phyloP scores from a whole-genome alignment of 1,140 invertebrate species.

The Drosophila azteca region DNA sequence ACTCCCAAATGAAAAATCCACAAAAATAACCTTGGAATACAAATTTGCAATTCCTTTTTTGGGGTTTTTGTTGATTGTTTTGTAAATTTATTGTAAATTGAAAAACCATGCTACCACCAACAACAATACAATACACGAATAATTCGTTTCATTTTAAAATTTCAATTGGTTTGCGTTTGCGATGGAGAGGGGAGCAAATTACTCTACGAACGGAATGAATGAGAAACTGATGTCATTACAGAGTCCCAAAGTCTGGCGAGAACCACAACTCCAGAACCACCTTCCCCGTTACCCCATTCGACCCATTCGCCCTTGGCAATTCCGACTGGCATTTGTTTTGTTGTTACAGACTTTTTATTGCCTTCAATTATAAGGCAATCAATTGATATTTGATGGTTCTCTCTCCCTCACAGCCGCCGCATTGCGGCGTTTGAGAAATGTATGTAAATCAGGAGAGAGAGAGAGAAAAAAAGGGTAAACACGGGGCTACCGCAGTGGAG shows the following conservation, averaged over 20 bases:
- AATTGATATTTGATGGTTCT: slow-evolving; percentile 48
- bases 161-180: slow-evolving; percentile 35
- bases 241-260: neutral
- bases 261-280: too few species aligned
- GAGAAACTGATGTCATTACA: slow-evolving; percentile 46
- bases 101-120: slow-evolving; percentile 11
- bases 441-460: too few species aligned
- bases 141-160: slow-evolving; percentile 30
- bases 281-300: too few species aligned
- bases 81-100: slow-evolving; percentile 41
- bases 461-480: too few species aligned
- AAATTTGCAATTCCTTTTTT: slow-evolving; percentile 28
- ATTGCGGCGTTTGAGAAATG: too few species aligned
- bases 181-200: slow-evolving; percentile 1
- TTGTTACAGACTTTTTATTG: slow-evolving; percentile 40
- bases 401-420: too few species aligned
- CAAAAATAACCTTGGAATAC: slow-evolving; percentile 6
- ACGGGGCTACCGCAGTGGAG: too few species aligned
- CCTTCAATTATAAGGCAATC: slow-evolving; percentile 59
- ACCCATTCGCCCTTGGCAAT: too few species aligned
- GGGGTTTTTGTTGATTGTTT: neutral
- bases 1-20: neutral
- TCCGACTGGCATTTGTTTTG: slow-evolving; percentile 25
- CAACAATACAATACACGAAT: neutral
- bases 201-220: slow-evolving; percentile 13